Conservation (phyloP, 2,888 invertebrate species). For the Hetaerina titia region DNA sequence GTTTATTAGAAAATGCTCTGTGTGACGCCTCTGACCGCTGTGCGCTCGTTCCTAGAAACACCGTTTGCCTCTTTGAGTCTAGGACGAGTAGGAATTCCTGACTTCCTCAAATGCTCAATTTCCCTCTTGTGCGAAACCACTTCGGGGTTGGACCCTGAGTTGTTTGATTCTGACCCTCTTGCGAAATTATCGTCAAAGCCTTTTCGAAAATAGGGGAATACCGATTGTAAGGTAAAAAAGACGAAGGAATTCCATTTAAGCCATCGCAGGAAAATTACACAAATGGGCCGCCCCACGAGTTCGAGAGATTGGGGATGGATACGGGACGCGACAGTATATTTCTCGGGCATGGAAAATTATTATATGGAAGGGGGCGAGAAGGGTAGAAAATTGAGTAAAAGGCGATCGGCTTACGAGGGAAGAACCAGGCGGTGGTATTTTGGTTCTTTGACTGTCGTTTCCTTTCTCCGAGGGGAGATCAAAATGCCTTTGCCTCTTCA, state of each 20-base stretch:
- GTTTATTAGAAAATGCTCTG: background rate
- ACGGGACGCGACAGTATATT: background rate
- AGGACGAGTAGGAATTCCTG: too few species aligned
- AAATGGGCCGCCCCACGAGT: background rate
- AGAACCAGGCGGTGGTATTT: background rate
- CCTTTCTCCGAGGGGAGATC: background rate
- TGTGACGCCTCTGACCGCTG: background rate
- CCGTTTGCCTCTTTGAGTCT: background rate
- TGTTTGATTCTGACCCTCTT: too few species aligned
- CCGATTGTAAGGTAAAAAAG: background rate
- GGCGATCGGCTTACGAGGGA: background rate
- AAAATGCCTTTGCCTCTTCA: background rate
- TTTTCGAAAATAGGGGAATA: too few species aligned
- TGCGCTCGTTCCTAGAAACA: background rate
- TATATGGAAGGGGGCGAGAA: background rate
- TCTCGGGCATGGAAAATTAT: background rate
- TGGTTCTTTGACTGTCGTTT: background rate
- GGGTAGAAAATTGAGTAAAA: background rate
- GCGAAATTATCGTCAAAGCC: too few species aligned
- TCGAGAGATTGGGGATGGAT: background rate
- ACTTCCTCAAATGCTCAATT: too few species aligned
- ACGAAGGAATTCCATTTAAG: background rate
- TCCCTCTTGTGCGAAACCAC: too few species aligned
- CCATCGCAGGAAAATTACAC: background rate
- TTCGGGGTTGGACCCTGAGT: too few species aligned